Percentiles rank a stretch among this genome's conserved stretches.
These are phyloP conservation scores for Poeciliopsis retropinna DNA, from an alignment of 2,113 vertebrate genomes.

Conservation along the genomic window DNA sequence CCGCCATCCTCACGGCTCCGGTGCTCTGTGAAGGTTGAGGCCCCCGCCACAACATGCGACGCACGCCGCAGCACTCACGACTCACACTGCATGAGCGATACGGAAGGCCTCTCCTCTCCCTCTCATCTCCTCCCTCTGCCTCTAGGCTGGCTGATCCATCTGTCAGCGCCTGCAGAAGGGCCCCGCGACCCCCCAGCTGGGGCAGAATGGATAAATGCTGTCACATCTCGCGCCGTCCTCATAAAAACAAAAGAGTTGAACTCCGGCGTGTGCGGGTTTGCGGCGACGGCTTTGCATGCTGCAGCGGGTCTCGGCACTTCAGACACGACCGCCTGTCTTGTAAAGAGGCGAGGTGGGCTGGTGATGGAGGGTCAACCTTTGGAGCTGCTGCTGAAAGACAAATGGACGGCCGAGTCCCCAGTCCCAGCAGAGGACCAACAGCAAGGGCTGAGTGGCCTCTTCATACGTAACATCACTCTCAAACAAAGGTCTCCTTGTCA, in stretches of 20 bases:
- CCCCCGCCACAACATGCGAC: constrained; percentile 34
- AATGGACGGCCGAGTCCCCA: constrained; percentile 53
- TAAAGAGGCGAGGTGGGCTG: constrained; percentile 13
- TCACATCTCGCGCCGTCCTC: constrained; percentile 61
- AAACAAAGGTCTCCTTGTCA: constrained; percentile 70
- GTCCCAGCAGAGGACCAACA: constrained; percentile 38
- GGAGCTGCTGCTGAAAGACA: constrained; percentile 60
- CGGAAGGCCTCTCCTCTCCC: constrained; percentile 24
- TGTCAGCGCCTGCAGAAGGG: constrained; percentile 68
- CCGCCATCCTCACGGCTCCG: background rate
- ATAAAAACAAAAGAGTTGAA: constrained; percentile 20
- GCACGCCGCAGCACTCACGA: constrained; percentile 31
- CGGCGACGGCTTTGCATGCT: background rate
- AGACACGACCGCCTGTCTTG: constrained; percentile 4
- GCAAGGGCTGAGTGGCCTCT: constrained; percentile 39
- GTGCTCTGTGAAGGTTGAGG: constrained; percentile 16
- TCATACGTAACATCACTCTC: constrained; percentile 61
- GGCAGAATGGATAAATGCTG: constrained; percentile 67
- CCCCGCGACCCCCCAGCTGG: constrained; percentile 61
- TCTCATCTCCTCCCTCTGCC: constrained; percentile 52
- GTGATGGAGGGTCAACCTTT: constrained; percentile 61
- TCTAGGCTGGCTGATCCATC: constrained; percentile 75
- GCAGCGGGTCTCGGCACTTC: constrained; percentile 23
- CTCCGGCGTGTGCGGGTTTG: constrained; percentile 26
- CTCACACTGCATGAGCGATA: constrained; percentile 55